Conservation (phyloP, 2,888 invertebrate genomes). For the Agonopterix subpropinquella region DNA sequence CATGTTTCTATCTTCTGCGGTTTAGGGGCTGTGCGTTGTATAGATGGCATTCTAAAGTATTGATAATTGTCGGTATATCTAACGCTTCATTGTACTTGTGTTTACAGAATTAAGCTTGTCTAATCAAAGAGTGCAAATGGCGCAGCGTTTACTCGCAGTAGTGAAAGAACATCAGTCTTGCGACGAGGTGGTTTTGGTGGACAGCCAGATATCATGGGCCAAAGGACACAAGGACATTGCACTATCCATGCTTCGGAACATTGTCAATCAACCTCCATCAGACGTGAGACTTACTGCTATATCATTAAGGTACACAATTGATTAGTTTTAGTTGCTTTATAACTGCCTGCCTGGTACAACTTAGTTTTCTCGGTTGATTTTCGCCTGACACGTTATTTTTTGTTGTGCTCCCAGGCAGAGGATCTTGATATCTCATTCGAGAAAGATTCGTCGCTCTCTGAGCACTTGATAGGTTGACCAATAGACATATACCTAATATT, state of each 20-base stretch:
- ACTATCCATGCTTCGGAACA: constrained; percentile 51
- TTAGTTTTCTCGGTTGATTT: no score
- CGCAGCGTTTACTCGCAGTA: constrained; percentile 66
- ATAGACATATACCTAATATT: background rate
- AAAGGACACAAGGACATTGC: constrained; percentile 66
- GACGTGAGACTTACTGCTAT: constrained; percentile 43
- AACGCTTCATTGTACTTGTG: background rate
- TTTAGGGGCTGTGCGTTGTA: no score
- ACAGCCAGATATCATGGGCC: constrained; percentile 64
- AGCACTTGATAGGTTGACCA: no score
- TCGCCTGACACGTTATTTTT: no score
- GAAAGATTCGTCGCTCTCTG: no score
- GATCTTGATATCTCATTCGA: no score
- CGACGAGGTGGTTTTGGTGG: constrained; percentile 48
- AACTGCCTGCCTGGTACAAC: no score
- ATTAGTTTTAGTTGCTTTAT: background rate
- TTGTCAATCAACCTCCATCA: constrained; percentile 35
- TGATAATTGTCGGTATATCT: no score
- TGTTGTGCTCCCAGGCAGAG: no score
- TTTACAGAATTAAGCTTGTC: constrained; percentile 67
- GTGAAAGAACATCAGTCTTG: constrained; percentile 47
- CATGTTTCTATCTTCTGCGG: no score
- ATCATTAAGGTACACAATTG: constrained; percentile 45
- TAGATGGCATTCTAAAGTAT: no score
- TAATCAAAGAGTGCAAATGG: constrained; percentile 70